Base-by-base conservation (phyloP, 2,888 invertebrate species). In the Acanthopleura granulata region DNA sequence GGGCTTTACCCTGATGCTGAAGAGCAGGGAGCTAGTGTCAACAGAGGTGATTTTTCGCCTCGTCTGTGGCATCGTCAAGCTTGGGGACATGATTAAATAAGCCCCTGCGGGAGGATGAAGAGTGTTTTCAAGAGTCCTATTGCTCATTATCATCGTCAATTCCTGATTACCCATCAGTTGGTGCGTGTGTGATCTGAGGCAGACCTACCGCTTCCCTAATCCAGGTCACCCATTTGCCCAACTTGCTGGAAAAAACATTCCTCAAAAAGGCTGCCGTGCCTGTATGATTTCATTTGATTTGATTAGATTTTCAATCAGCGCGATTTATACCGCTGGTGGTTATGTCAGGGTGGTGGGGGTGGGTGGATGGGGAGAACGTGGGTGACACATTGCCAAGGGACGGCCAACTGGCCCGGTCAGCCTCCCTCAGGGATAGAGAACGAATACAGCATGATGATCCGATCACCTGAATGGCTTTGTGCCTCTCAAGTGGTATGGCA, bases 21-120 rank as follows among this genome's bases (percentile, higher is more conserved):
- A 27, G 29, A 66, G 29, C 22, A 57, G 57, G 57, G 66, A 27
- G 29, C 16, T 6, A 15, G 29, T 66, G 66, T 66, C 27, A 22
- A 66, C 66, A 66, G 29, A 66, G 66, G 16, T 66, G 66, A 22
- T 66, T 66, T 27, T 66, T 22, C 25, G 27, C 29, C 66, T 6
- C 25, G 66, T 66, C 29, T 27, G 15, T 25, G 22, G 16, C 66
- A 16, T 15, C 16, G 29, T 22, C 29, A 27, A 27, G 22, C 66
- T 66, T 27, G 16, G 29, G 29, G 66, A 66, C 66, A 66, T 66
- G 66, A 66, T 66, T 66, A 66, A 66, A 66, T 66, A 66, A 66
- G 29, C 66, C 22, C 66, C 66, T 66, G 22, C 16, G 66, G 66
- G 66, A 66, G 22, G 66, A 27, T 27, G 22, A 66, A 27, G 29